Conservation (phyloP, 2,113 vertebrate genomes). For the Strix uralensis region DNA sequence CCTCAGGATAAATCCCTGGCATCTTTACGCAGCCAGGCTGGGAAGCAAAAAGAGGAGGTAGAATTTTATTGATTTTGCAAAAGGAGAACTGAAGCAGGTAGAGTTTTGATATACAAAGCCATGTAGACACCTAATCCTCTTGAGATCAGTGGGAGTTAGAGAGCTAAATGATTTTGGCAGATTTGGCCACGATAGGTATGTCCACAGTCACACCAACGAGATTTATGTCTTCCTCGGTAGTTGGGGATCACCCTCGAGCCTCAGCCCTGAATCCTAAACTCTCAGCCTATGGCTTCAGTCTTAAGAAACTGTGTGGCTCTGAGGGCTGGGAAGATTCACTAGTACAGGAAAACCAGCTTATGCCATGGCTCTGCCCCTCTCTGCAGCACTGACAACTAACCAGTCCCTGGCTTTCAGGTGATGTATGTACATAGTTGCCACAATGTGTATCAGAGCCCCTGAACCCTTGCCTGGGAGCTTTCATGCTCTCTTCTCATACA, state of each 20-base stretch:
- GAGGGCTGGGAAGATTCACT: not conserved
- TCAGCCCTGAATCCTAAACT: not conserved
- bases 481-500: not conserved
- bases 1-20: not conserved
- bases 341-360: not conserved
- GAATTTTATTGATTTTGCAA: not conserved
- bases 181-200: not conserved
- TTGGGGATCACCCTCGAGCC: not conserved
- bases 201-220: not conserved
- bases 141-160: not conserved
- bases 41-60: not conserved
- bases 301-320: not conserved
- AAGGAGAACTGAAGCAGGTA: not conserved
- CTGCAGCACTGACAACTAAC: not conserved
- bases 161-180: not conserved
- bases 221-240: not conserved
- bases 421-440: accelerated
- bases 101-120: not conserved
- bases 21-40: not conserved
- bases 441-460: not conserved
- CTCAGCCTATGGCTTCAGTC: not conserved
- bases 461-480: not conserved
- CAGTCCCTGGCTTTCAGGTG: not conserved
- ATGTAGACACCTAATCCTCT: not conserved
- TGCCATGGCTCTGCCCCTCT: not conserved